phyloP scores from a whole-genome alignment of 2,797 vertebrate species.

The Microcaecilia unicolor region DNA sequence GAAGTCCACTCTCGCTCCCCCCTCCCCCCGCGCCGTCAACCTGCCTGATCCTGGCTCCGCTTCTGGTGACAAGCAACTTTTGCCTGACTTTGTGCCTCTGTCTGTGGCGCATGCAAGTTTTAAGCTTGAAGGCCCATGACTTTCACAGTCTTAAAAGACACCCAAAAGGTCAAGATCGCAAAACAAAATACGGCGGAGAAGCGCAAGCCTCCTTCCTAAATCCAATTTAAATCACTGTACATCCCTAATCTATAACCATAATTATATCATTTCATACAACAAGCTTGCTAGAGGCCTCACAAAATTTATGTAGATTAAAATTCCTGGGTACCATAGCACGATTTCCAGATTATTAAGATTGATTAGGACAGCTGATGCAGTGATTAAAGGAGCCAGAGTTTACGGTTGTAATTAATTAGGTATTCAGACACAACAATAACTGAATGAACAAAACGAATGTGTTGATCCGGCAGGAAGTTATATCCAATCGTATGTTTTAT shows the following conservation, averaged over 20 bases:
- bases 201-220: constrained; percentile 37
- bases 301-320: constrained; percentile 62
- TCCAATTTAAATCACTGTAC: constrained; percentile 48
- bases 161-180: constrained; percentile 18
- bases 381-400: constrained; percentile 51
- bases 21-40: too few relatives aligned
- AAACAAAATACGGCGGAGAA: constrained; percentile 28
- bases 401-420: constrained; percentile 58
- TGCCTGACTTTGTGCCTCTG: too few relatives aligned
- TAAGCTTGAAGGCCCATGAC: too few relatives aligned
- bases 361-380: constrained; percentile 56
- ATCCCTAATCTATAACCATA: constrained; percentile 51
- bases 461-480: constrained; percentile 39
- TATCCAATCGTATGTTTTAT: constrained; percentile 19
- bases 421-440: constrained; percentile 59
- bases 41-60: too few relatives aligned
- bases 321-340: constrained; percentile 47
- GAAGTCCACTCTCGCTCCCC: too few relatives aligned
- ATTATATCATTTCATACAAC: constrained; percentile 50
- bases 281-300: constrained; percentile 42
- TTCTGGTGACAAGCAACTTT: too few relatives aligned
- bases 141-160: background rate
- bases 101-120: too few relatives aligned
- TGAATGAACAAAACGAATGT: constrained; percentile 40
- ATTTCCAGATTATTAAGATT: constrained; percentile 56